Evolutionary conservation across 23 tunicate genomes (phyloP).

Genomic region (Phallusia fumigata): DNA sequence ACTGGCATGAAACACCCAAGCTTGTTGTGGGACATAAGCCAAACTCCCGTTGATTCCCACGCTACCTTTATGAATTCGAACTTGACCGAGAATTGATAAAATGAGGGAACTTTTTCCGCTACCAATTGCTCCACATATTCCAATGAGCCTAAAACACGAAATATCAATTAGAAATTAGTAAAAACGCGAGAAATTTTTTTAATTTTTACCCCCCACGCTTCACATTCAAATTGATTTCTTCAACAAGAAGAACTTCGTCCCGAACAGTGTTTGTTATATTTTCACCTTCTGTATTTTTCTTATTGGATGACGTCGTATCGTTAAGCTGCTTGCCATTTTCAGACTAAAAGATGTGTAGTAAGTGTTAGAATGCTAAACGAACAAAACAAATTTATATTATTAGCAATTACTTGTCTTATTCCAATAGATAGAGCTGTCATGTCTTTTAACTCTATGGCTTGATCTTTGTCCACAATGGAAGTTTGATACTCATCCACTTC

Average conservation of each 20-base stretch:
- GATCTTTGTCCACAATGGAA: background rate
- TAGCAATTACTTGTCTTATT: background rate
- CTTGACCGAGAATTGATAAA: slow-evolving; percentile 32
- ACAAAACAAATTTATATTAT: background rate
- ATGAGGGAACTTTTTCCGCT: slow-evolving; percentile 45
- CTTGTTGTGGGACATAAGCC: slow-evolving; percentile 61
- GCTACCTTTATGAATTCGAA: slow-evolving; percentile 25
- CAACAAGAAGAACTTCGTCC: background rate
- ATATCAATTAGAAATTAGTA: no score
- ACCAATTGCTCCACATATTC: slow-evolving; percentile 52
- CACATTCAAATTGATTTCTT: background rate
- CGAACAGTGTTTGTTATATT: background rate
- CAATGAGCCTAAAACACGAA: slow-evolving; percentile 20
- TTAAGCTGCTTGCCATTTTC: background rate
- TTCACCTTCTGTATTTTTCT: background rate
- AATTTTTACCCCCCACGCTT: background rate
- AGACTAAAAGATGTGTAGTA: background rate
- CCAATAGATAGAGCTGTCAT: background rate
- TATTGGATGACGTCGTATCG: background rate
- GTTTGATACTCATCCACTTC: slow-evolving; percentile 1
- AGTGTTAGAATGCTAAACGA: background rate
- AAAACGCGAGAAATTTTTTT: background rate
- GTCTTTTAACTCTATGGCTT: background rate
- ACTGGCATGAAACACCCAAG: slow-evolving; percentile 54
- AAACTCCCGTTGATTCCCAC: slow-evolving; percentile 31